Evolutionary conservation across 2,888 invertebrate species (phyloP).

Genomic region (Erebia ligea): DNA sequence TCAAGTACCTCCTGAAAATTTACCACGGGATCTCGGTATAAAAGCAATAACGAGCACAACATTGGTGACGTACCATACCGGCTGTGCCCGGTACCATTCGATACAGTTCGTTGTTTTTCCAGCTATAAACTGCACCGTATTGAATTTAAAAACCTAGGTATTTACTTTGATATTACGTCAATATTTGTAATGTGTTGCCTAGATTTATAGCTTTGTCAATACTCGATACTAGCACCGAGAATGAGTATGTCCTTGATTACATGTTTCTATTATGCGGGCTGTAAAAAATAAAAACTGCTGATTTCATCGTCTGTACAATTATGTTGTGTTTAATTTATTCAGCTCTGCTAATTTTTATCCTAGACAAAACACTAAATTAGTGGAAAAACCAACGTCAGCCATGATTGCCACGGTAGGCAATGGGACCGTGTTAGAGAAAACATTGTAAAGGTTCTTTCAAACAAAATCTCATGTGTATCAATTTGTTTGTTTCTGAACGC

Average conservation of each 20-base stretch:
- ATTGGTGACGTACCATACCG: not conserved
- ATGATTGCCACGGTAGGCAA: no score
- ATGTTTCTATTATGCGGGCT: not conserved
- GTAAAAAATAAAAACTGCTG: not conserved
- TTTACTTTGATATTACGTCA: conserved; percentile 20
- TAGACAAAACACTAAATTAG: no score
- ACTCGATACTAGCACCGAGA: not conserved
- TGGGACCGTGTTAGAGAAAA: no score
- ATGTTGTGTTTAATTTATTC: not conserved
- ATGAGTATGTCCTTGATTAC: conserved; percentile 8
- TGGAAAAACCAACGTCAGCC: no score
- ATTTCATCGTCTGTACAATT: not conserved
- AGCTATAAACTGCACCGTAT: conserved; percentile 10
- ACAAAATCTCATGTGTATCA: no score
- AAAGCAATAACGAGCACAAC: not conserved
- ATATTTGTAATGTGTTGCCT: conserved; percentile 15
- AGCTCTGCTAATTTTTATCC: no score
- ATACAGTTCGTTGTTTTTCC: not conserved
- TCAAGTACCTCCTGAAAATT: not conserved
- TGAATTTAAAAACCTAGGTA: conserved; percentile 20
- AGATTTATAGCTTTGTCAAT: conserved; percentile 15
- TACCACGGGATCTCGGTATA: not conserved
- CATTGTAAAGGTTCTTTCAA: no score
- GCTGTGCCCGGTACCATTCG: conserved; percentile 6
- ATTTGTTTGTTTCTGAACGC: no score